These are phyloP conservation scores for Copidosoma aretas DNA, from an alignment of 2,888 invertebrate species.

Conservation along the genomic window DNA sequence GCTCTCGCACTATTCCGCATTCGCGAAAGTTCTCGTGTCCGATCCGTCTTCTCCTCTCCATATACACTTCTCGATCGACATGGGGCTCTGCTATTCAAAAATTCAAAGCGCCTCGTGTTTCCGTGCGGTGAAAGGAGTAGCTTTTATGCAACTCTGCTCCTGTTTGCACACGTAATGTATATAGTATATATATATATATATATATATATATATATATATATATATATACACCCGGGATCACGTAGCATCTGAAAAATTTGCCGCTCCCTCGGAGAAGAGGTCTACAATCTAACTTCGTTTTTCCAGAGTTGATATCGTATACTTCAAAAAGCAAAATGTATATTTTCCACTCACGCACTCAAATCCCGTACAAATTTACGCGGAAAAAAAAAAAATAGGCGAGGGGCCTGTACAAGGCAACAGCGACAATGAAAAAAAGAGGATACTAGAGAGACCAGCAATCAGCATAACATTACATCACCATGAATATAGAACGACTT, in stretches of 20 bases:
- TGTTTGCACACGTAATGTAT: not conserved
- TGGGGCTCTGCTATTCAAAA: not conserved
- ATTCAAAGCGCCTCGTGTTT: not conserved
- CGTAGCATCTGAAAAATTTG: not conserved
- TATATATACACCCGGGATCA: not conserved
- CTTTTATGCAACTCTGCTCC: not conserved
- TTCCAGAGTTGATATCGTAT: too few relatives aligned
- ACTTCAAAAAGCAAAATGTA: too few relatives aligned
- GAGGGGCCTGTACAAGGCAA: too few relatives aligned
- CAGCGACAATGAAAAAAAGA: too few relatives aligned
- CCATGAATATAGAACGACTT: too few relatives aligned
- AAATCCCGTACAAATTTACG: too few relatives aligned
- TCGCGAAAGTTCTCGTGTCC: not conserved
- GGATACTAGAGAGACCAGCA: too few relatives aligned
- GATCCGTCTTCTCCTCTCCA: not conserved
- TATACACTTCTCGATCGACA: not conserved
- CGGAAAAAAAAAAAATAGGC: too few relatives aligned
- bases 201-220: not conserved
- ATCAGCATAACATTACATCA: too few relatives aligned
- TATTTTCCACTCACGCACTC: too few relatives aligned
- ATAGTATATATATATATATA: not conserved
- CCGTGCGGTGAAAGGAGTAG: not conserved
- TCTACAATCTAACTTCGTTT: not conserved
- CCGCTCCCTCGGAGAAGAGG: not conserved
- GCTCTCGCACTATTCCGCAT: not conserved